Evolutionary conservation across 1,140 invertebrate species (phyloP).

Genomic region (Oreohelix idahoensis): DNA sequence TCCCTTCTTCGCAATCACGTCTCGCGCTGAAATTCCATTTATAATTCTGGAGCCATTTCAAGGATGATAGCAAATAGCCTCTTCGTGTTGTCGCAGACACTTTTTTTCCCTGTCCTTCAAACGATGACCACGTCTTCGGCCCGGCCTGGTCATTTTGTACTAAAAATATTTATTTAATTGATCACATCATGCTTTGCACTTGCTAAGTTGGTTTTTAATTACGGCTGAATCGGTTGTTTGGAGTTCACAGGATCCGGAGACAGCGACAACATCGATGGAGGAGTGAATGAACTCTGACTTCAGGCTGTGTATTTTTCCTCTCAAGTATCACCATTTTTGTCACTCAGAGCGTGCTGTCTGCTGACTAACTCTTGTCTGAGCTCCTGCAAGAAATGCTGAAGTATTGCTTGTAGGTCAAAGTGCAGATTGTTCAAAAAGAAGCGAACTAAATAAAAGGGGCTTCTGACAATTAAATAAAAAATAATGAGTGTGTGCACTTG

Average conservation of each 20-base stretch:
- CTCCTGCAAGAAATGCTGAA: neutral
- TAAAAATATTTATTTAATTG: slow-evolving; percentile 42
- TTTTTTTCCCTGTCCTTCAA: neutral
- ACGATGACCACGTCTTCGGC: slow-evolving; percentile 3
- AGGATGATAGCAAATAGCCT: slow-evolving; percentile 11
- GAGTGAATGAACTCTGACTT: slow-evolving; percentile 1
- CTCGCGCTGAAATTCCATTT: neutral
- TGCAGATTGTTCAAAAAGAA: neutral
- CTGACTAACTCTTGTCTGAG: neutral
- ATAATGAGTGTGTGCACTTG: neutral
- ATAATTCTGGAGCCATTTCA: neutral
- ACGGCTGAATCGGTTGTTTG: slow-evolving; percentile 34
- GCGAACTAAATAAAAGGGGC: neutral
- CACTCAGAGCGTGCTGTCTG: neutral
- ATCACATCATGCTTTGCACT: slow-evolving; percentile 19
- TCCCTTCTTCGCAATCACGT: neutral
- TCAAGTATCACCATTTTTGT: slow-evolving; percentile 14
- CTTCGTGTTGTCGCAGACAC: neutral
- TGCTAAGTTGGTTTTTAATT: slow-evolving; percentile 41
- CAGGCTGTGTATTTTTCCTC: neutral
- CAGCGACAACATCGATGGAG: neutral
- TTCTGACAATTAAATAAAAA: neutral
- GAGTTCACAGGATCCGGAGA: slow-evolving; percentile 5
- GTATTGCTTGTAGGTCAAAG: neutral
- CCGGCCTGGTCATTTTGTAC: slow-evolving; percentile 32